Evolutionary conservation across 2,113 vertebrate genomes (phyloP).

Genomic region (Heptranchias perlo): DNA sequence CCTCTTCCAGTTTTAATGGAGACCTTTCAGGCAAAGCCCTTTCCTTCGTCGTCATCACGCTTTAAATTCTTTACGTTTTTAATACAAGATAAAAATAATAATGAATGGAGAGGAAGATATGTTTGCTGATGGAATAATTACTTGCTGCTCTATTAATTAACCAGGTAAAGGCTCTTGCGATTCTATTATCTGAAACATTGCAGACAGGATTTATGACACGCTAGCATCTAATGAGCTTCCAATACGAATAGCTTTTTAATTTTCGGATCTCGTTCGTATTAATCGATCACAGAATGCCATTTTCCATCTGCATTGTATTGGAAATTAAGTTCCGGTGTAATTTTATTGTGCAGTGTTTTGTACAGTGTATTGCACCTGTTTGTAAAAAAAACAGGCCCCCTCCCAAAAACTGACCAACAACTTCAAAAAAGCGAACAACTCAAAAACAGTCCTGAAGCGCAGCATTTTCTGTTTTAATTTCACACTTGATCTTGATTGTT

Average conservation of each 20-base stretch:
- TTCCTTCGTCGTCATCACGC: not conserved
- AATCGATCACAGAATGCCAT: not conserved
- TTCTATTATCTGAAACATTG: not conserved
- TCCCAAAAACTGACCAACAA: not conserved
- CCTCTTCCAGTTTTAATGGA: not conserved
- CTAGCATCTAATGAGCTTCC: not conserved
- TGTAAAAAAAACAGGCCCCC: not conserved
- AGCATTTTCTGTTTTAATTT: not conserved
- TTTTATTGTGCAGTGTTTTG: not conserved
- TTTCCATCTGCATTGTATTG: not conserved
- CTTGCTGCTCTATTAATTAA: not conserved
- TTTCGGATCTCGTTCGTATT: not conserved
- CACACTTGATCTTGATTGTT: not conserved
- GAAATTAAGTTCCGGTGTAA: not conserved
- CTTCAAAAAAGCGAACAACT: not conserved
- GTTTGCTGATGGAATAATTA: not conserved
- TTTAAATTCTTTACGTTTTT: not conserved
- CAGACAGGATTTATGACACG: not conserved
- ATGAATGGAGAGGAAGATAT: not conserved
- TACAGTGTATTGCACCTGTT: not conserved
- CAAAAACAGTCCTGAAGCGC: not conserved
- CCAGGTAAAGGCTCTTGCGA: not conserved
- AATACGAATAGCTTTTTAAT: not conserved
- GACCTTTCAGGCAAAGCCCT: not conserved
- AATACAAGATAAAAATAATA: not conserved